Conservation (phyloP, 2,113 vertebrate species). For the Thryonomys swinderianus region DNA sequence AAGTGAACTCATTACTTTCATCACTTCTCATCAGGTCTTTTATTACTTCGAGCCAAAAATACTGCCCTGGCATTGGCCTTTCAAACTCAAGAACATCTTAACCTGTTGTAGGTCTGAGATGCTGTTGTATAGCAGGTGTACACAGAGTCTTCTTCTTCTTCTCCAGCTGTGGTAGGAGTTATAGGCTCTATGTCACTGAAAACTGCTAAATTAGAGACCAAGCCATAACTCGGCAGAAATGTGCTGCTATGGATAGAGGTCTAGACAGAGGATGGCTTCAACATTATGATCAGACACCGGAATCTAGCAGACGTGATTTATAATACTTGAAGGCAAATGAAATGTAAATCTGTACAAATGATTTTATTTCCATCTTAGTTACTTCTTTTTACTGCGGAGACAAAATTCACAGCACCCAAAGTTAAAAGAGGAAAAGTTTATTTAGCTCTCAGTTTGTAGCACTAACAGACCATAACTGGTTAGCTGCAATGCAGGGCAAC, state of each 20-base stretch:
- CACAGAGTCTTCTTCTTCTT: background rate
- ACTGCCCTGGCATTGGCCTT: background rate
- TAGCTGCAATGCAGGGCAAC: too few species aligned
- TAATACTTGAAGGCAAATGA: background rate
- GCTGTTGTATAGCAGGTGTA: accelerated
- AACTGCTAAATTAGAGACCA: background rate
- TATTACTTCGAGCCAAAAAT: background rate
- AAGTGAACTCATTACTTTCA: background rate
- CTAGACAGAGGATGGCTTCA: background rate
- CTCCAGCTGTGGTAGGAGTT: background rate
- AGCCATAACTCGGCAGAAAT: background rate
- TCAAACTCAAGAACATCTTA: background rate
- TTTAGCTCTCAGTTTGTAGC: too few species aligned
- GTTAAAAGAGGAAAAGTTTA: too few species aligned
- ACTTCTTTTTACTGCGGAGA: too few species aligned
- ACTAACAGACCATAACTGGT: too few species aligned
- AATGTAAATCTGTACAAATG: background rate
- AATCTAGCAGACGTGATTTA: background rate
- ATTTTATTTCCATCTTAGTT: background rate
- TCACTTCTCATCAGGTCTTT: background rate
- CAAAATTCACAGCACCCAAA: too few species aligned
- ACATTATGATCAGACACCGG: background rate
- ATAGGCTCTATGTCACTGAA: background rate
- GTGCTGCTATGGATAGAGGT: too few species aligned
- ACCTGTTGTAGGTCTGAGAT: background rate